Base-by-base conservation (phyloP, 2,888 invertebrate species). In the Scaptomyza reducta region DNA sequence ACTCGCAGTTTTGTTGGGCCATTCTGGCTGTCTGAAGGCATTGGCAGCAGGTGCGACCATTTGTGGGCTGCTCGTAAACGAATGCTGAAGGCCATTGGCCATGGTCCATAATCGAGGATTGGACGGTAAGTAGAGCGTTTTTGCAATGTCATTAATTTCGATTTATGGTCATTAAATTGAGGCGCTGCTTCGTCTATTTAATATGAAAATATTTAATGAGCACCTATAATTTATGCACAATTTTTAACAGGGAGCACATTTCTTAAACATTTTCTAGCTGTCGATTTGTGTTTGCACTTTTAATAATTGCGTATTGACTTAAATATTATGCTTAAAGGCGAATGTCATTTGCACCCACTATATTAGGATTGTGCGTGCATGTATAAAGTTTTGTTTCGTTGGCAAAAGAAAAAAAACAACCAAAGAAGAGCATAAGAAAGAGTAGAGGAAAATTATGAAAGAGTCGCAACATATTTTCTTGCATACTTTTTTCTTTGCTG, bases 131-230 rank as follows among this genome's bases (percentile, higher is more conserved):
- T 54, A 55, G 46, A 46, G 60, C 16, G 16, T 40, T 53, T 75
- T 62, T 74, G 63, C 67, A 63, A 59, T 69, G 79, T 72, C 85
- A 87, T 88, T 86, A 88, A 86, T 88, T 82, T 85, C 83, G 86
- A 85, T 87, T 88, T 79, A 86, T 86, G 79, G 86, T 82, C 87
- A 87, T 87, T 88, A 88, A 87, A 71, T 71, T 77, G 73, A 65
- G 60, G 61, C 53, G 59, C 62, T 80, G 68, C 40, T 40, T 16
- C 40, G 16, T 14, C 60, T 73, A 70, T 78, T 75, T 69, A 74
- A 74, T 71, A 72, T 77, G 62, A 70, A 66, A 71, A 83, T 71
- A 70, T 87, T 83, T 83, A 88, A 83, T 88, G 82, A 87, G 77
- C 64, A 49, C 53, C 61, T 58, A 67, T 86, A 87, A 82, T 82